Percentiles rank a stretch among this genome's conserved stretches.
These are phyloP conservation scores for Rhincodon typus DNA, from an alignment of 2,797 vertebrate genomes.

Conservation along the genomic window DNA sequence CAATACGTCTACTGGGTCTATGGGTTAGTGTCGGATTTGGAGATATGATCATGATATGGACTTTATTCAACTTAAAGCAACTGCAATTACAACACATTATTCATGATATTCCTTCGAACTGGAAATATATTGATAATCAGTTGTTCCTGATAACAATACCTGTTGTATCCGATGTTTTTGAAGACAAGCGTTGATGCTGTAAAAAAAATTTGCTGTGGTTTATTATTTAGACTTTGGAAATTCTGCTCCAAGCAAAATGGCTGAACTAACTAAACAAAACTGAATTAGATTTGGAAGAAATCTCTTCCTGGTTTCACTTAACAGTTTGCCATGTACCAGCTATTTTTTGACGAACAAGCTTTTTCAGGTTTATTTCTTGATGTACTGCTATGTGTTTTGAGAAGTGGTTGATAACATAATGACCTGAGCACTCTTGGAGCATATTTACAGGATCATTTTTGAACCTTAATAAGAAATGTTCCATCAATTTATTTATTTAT, in stretches of 20 bases:
- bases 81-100: background rate
- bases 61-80: background rate
- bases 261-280: background rate
- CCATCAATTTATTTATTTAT: background rate
- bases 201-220: no score
- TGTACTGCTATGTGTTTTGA: background rate
- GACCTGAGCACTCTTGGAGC: background rate
- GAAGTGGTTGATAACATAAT: background rate
- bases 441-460: background rate
- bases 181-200: background rate
- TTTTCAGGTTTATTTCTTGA: background rate
- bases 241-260: background rate
- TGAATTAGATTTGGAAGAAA: background rate
- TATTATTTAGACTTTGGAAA: background rate
- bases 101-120: background rate
- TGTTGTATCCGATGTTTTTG: background rate
- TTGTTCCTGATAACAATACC: background rate
- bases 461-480: background rate
- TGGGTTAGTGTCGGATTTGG: constrained; percentile 5
- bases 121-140: background rate
- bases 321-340: background rate
- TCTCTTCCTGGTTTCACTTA: background rate
- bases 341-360: background rate
- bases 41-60: background rate
- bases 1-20: background rate